Percentiles rank a stretch among this genome's conserved stretches.
Conservation (phyloP, 2,797 vertebrate species). For the Remorina albescens region DNA sequence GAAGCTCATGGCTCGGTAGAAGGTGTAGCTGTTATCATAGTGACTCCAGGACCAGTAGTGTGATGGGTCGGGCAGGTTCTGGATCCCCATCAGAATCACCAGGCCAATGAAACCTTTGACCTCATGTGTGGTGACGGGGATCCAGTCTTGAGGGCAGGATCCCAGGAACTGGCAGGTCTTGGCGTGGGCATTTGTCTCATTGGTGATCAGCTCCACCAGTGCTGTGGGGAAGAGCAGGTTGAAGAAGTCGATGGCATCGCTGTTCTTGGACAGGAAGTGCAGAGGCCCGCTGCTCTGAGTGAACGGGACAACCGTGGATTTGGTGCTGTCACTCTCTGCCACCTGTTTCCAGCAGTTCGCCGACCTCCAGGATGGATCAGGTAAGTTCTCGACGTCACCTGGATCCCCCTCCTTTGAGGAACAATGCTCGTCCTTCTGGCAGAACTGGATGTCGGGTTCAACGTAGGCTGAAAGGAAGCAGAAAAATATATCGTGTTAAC, state of each 20-base stretch:
- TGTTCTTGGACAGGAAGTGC: conserved; percentile 66
- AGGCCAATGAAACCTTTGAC: conserved; percentile 84
- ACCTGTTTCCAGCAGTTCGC: conserved; percentile 64
- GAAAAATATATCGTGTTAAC: conserved; percentile 34
- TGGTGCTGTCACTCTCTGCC: neutral
- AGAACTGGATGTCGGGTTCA: conserved; percentile 82
- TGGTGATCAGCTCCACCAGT: conserved; percentile 77
- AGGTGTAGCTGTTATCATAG: conserved; percentile 78
- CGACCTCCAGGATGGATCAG: conserved; percentile 70
- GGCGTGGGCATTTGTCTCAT: conserved; percentile 82
- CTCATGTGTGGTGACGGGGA: conserved; percentile 74
- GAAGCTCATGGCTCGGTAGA: conserved; percentile 81
- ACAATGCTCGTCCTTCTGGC: conserved; percentile 42
- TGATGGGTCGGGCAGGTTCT: conserved; percentile 73
- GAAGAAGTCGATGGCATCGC: conserved; percentile 85
- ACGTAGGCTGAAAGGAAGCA: conserved; percentile 69
- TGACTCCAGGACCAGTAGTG: conserved; percentile 85
- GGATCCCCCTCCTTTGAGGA: conserved; percentile 43
- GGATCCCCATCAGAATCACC: conserved; percentile 83
- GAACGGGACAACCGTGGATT: conserved; percentile 60
- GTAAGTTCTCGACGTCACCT: conserved; percentile 52
- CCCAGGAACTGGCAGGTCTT: conserved; percentile 67
- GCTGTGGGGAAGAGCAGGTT: conserved; percentile 77
- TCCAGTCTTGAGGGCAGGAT: conserved; percentile 65
- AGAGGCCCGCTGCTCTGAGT: conserved; percentile 70